Percentiles rank a stretch among this genome's conserved stretches.
phyloP scores from a whole-genome alignment of 2,113 vertebrate genomes.

The Chionis minor region DNA sequence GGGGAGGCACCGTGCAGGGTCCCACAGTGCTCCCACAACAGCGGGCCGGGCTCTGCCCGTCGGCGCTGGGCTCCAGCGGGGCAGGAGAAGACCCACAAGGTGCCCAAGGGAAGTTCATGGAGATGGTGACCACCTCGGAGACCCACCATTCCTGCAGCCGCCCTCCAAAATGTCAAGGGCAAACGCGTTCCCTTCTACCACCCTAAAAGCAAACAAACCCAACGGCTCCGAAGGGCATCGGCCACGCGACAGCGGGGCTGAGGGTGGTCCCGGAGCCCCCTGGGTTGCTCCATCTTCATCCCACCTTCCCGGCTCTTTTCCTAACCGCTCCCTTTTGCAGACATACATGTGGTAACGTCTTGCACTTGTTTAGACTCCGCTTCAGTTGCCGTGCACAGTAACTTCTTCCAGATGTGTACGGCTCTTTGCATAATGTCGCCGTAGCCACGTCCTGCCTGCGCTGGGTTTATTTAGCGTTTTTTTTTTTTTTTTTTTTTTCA shows the following conservation, averaged over 20 bases:
- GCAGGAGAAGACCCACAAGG: background rate
- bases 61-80: accelerated
- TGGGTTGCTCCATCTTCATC: background rate
- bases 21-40: background rate
- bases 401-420: constrained; percentile 56
- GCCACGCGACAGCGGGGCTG: accelerated
- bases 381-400: background rate
- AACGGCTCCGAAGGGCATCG: accelerated
- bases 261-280: accelerated
- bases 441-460: background rate
- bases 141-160: accelerated
- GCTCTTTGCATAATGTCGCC: background rate
- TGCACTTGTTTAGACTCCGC: constrained; percentile 49
- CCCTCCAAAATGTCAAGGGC: accelerated
- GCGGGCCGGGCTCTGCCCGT: accelerated
- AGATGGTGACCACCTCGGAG: background rate
- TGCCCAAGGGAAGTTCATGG: accelerated
- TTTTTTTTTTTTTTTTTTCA: background rate
- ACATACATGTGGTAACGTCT: background rate
- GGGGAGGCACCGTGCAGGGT: accelerated
- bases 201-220: background rate
- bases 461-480: background rate
- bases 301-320: background rate
- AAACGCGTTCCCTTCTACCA: accelerated
- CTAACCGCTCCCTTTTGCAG: background rate